phyloP scores from a whole-genome alignment of 2,113 vertebrate species.

The Brienomyrus brachyistius region DNA sequence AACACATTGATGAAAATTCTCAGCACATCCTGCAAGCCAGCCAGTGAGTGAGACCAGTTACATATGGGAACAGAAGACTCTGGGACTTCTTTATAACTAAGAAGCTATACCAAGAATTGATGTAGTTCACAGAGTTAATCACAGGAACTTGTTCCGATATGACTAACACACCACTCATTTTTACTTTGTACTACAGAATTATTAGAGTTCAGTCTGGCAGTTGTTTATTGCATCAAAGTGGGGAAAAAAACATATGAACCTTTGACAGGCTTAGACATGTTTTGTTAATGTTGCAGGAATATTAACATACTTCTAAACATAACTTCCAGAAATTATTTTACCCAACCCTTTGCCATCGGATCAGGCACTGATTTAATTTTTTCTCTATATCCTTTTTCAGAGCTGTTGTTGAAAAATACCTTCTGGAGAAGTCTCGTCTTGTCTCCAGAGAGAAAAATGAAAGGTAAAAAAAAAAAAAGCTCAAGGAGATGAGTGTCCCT shows the following conservation, averaged over 20 bases:
- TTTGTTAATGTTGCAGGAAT: background rate
- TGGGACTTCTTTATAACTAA: background rate
- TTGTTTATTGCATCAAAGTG: background rate
- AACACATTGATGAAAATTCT: background rate
- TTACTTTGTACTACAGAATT: too few relatives aligned
- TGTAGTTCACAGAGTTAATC: background rate
- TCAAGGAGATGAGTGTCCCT: constrained; percentile 12
- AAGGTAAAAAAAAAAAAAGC: constrained; percentile 62
- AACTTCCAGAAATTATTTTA: background rate
- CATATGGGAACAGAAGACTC: background rate
- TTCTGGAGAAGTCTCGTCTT: constrained; percentile 94
- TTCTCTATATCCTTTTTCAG: constrained; percentile 44
- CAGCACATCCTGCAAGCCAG: background rate
- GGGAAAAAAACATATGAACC: background rate
- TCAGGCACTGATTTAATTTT: background rate
- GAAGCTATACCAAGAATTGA: background rate
- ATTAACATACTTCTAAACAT: background rate
- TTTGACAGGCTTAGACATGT: background rate
- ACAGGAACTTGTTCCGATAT: background rate
- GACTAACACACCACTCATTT: background rate
- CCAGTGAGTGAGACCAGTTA: background rate
- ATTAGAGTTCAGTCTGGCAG: too few relatives aligned
- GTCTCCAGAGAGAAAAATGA: constrained; percentile 95
- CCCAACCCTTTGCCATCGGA: background rate
- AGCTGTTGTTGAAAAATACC: constrained; percentile 95